Conservation (phyloP, 2,113 vertebrate species). For the Chloebia gouldiae region DNA sequence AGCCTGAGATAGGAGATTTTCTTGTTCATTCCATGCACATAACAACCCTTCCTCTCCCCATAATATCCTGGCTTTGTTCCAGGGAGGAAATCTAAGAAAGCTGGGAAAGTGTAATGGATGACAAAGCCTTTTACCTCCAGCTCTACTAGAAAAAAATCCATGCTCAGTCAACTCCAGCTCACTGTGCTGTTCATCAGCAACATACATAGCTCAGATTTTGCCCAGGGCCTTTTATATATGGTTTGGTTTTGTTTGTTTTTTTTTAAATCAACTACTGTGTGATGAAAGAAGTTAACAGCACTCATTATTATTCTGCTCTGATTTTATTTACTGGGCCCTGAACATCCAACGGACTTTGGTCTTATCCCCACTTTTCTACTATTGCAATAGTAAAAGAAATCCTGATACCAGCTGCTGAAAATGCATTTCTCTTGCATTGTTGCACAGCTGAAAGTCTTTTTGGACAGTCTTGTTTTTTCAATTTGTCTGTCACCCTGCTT, state of each 20-base stretch:
- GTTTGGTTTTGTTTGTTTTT: not conserved
- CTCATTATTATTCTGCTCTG: not conserved
- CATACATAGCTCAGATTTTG: not conserved
- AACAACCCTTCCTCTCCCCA: not conserved
- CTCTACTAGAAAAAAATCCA: slow-evolving; percentile 23
- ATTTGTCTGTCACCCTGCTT: not conserved
- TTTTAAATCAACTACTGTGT: not conserved
- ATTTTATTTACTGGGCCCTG: not conserved
- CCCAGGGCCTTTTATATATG: not conserved
- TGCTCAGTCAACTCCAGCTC: slow-evolving; percentile 4
- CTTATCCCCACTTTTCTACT: not conserved
- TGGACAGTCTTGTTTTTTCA: not conserved
- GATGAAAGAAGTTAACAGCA: not conserved
- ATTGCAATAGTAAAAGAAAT: not conserved
- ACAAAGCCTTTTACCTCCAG: slow-evolving; percentile 37
- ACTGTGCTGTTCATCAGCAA: not conserved
- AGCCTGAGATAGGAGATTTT: not conserved
- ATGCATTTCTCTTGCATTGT: not conserved
- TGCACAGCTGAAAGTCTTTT: not conserved
- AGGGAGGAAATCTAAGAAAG: slow-evolving; percentile 45
- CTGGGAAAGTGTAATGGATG: slow-evolving; percentile 25
- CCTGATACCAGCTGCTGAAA: not conserved
- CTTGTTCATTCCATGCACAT: not conserved
- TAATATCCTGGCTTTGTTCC: not conserved
- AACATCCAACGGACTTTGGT: not conserved